Evolutionary conservation across 2,113 vertebrate species (phyloP), one percentile per base, ranked within the genome.

Genomic region (Myiozetetes cayanensis): DNA sequence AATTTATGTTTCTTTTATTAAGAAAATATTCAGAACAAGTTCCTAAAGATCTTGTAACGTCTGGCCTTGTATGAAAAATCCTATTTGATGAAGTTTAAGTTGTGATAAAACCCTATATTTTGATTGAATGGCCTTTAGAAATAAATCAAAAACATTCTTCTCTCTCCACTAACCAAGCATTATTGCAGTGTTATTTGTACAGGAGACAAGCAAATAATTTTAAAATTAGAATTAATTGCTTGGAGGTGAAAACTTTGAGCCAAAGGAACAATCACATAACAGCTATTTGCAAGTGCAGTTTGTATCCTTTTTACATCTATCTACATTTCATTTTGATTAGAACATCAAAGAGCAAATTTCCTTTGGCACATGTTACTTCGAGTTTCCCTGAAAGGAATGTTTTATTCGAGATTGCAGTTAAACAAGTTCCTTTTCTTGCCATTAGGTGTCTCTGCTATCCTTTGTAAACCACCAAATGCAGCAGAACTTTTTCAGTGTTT

Each of bases 401-500:
- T 90, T 72, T 61, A 10, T 18, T 43, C 4, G 17, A 21, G 27
- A 46, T 28, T 37, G 9, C 16, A 1, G 5, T 77, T 62, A 80
- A 73, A 85, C 25, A 33, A 47, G 21, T 93, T 79, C 6, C 49
- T 44, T n/a, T 6, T 72, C 53, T 61, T 21, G 21, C 97, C 98
- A 94, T 89, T 94, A 98, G 98, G 62, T 97, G 98, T 96, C 98
- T 70, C 98, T 96, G 68, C 96, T 80, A 94, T 24, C 75, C 97
- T 97, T 96, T 53, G 28, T 41, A 75, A 97, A 96, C 49, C 61
- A 65, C 4, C 41, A 33, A 63, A 35, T 19, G 9, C 12, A 6
- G 1, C 4, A 17, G 30, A 14, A 41, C 33, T 80, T 25, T 13
- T 43, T 37, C 52, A 39, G 3, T 14, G 30, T 78, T 91, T 88